Evolutionary conservation across 2,113 vertebrate genomes (phyloP), one percentile per base, ranked within the genome.

Genomic region (Ornithorhynchus anatinus): DNA sequence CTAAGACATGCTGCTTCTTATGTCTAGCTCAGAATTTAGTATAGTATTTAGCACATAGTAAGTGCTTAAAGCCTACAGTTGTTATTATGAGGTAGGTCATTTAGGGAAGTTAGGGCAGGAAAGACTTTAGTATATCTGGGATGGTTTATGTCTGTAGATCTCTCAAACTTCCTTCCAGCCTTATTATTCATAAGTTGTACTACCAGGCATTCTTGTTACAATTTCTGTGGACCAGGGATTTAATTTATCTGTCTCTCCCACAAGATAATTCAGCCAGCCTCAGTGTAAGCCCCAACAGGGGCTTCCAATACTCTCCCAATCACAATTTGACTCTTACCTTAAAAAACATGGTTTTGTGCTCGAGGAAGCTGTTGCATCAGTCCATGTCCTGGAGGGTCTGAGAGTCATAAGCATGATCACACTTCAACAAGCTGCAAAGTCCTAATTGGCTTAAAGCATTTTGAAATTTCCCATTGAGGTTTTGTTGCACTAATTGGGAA

Each of bases 371-470:
- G 44, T 45, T 2, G 15, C 8, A 43, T 6, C 65, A 15, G 1
- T 31, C 6, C 57, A 64, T 6, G 43, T 19, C 25, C 29, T 8
- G 17, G 40, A 66, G 20, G 32, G 27, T 17, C 11, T 15, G 32
- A 10, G 25, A 32, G 20, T 33, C n/a, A 14, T 10, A 23, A 52
- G 6, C 23, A 2, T 11, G 12, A 45, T 42, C 5, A 5, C 47
- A 72, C 9, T 11, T 72, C 25, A 33, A 20, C 42, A 47, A 45
- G 10, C 25, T 40, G 31, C 13, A 10, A 2, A 45, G 33, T 17
- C 52, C 45, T 69, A 32, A 23, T 43, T 44, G 69, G 17, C 59
- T 84, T 61, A 51, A 38, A 54, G 23, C 53, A 23, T 36, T 45
- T 63, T 31, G 40, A 23, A 70, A n/a, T 66, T 63, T 44, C 37